Percentiles rank a stretch among this genome's conserved stretches.
Evolutionary conservation across 2,797 vertebrate genomes (phyloP).

Genomic region (Coregonus sp.): DNA sequence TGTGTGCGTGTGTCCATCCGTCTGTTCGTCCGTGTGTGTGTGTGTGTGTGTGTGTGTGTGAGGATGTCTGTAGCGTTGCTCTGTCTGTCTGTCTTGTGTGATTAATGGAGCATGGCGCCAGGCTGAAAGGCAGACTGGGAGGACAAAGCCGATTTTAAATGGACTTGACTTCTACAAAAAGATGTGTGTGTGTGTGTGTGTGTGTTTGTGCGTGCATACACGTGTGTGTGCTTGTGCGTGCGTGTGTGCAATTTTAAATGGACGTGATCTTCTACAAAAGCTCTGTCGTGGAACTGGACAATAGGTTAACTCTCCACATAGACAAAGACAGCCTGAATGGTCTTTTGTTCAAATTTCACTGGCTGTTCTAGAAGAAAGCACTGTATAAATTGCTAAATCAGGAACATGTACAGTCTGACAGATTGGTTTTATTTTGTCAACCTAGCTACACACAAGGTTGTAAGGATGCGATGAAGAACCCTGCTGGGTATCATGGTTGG

Average conservation of each 20-base stretch:
- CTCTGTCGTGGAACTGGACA: constrained; percentile 39
- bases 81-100: constrained; percentile 53
- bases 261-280: constrained; percentile 56
- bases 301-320: constrained; percentile 36
- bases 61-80: constrained; percentile 38
- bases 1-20: too few relatives aligned
- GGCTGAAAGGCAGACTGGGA: constrained; percentile 47
- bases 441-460: not conserved
- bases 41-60: not conserved
- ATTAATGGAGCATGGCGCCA: constrained; percentile 54
- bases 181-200: too few relatives aligned
- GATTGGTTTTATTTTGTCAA: constrained; percentile 28
- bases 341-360: constrained; percentile 53
- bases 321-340: constrained; percentile 49
- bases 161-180: constrained; percentile 47
- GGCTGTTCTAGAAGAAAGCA: constrained; percentile 10
- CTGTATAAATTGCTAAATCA: constrained; percentile 20
- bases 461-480: not conserved
- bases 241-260: constrained; percentile 44
- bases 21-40: too few relatives aligned
- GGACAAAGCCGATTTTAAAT: constrained; percentile 61
- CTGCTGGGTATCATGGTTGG: not conserved
- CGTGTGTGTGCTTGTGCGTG: not conserved
- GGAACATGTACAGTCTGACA: constrained; percentile 17
- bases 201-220: not conserved